These are phyloP conservation scores for Cephonodes hylas DNA, from an alignment of 2,888 invertebrate genomes.

Conservation along the genomic window DNA sequence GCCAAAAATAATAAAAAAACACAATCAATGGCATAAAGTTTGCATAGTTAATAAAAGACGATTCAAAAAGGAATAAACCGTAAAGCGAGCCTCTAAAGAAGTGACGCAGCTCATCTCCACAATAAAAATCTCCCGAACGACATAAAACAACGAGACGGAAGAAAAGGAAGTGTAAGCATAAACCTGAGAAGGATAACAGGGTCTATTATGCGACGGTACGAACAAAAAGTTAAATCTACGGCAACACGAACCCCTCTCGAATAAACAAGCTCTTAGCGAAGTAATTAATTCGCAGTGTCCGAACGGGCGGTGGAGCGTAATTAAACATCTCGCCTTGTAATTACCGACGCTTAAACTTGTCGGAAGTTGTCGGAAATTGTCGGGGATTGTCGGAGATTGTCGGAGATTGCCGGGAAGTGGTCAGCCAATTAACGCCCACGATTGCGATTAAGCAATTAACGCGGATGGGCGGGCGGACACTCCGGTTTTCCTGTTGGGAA, in stretches of 20 bases:
- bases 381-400: conserved; percentile 54
- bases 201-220: not conserved
- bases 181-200: not conserved
- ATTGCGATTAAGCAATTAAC: conserved; percentile 79
- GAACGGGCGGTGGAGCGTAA: conserved; percentile 63
- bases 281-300: conserved; percentile 74
- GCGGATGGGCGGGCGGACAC: conserved; percentile 72
- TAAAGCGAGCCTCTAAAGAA: too few relatives aligned
- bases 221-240: conserved; percentile 16
- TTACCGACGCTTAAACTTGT: conserved; percentile 66
- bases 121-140: not conserved
- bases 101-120: not conserved
- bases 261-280: conserved; percentile 45
- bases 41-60: too few relatives aligned
- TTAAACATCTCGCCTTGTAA: conserved; percentile 80
- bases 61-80: too few relatives aligned
- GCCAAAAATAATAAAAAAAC: too few relatives aligned
- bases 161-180: not conserved
- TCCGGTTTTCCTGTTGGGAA: conserved; percentile 59
- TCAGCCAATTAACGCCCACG: conserved; percentile 74
- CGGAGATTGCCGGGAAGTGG: conserved; percentile 68
- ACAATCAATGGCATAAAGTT: too few relatives aligned
- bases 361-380: conserved; percentile 60
- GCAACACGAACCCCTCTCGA: conserved; percentile 49
- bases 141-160: not conserved